These are phyloP conservation scores for Leptoclinus maculatus DNA, from an alignment of 2,797 vertebrate genomes.

Conservation along the genomic window DNA sequence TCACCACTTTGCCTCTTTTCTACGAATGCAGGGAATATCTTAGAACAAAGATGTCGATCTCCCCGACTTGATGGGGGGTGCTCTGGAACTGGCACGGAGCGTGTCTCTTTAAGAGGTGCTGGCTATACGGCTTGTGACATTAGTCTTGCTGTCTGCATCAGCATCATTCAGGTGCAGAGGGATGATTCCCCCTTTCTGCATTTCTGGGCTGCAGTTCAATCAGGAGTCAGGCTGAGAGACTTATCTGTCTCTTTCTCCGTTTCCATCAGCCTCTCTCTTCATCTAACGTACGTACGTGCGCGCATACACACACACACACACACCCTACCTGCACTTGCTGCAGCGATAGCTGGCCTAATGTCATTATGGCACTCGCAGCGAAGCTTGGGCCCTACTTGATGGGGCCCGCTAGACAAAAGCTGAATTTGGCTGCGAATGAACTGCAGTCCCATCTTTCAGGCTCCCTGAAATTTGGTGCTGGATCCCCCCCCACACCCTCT, in stretches of 20 bases:
- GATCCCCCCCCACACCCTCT: slow-evolving; percentile 53
- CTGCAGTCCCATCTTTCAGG: slow-evolving; percentile 56
- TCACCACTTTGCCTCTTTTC: neutral
- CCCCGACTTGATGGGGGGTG: slow-evolving; percentile 9
- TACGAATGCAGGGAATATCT: neutral
- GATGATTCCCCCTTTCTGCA: slow-evolving; percentile 47
- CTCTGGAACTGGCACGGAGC: slow-evolving; percentile 16
- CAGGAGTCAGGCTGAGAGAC: slow-evolving; percentile 47
- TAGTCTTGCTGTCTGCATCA: slow-evolving; percentile 47
- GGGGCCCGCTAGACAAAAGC: slow-evolving; percentile 57
- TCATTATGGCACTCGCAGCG: slow-evolving; percentile 48
- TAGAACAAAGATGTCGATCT: neutral
- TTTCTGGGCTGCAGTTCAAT: slow-evolving; percentile 70
- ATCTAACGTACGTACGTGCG: neutral
- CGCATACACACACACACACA: neutral
- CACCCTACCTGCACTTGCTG: slow-evolving; percentile 23
- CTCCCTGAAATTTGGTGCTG: slow-evolving; percentile 62
- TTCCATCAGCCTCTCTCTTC: slow-evolving; percentile 26
- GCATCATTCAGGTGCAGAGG: slow-evolving; percentile 33
- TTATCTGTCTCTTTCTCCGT: slow-evolving; percentile 43
- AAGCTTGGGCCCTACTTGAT: slow-evolving; percentile 56
- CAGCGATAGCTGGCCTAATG: slow-evolving; percentile 48
- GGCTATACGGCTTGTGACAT: slow-evolving; percentile 43
- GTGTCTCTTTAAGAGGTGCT: slow-evolving; percentile 22
- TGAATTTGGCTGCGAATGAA: slow-evolving; percentile 64